Percentiles rank a stretch among this genome's conserved stretches.
Evolutionary conservation across 2,888 invertebrate genomes (phyloP).

Genomic region (Drosophila colorata): DNA sequence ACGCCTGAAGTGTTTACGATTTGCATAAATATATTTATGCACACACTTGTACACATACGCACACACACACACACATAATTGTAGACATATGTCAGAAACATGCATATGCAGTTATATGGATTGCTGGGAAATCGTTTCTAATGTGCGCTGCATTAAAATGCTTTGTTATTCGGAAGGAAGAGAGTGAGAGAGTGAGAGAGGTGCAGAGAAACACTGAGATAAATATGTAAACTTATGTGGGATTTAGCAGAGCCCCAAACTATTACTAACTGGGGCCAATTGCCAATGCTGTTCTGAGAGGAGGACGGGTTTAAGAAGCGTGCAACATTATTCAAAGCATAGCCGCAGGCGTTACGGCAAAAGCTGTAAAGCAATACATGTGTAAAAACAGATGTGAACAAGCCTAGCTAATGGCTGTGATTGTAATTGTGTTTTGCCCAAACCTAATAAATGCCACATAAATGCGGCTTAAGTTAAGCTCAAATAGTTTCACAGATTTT

Average conservation of each 20-base stretch:
- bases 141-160: conserved; percentile 57
- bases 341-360: conserved; percentile 50
- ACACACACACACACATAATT: conserved; percentile 10
- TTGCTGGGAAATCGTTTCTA: conserved; percentile 50
- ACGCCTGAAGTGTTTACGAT: conserved; percentile 47
- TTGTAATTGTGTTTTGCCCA: conserved; percentile 21
- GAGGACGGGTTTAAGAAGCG: conserved; percentile 10
- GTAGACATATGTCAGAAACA: not conserved
- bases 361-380: conserved; percentile 67
- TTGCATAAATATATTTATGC: conserved; percentile 58
- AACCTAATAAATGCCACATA: conserved; percentile 48
- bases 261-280: conserved; percentile 28
- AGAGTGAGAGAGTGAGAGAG: not conserved
- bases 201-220: conserved; percentile 36
- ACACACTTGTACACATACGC: conserved; percentile 19
- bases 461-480: conserved; percentile 27
- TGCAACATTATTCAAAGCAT: conserved; percentile 69
- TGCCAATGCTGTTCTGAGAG: conserved; percentile 3
- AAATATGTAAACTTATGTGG: conserved; percentile 49
- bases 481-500: conserved; percentile 19
- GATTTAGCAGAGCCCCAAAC: conserved; percentile 18
- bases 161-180: conserved; percentile 32
- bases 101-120: conserved; percentile 14
- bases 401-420: conserved; percentile 59
- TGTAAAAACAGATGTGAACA: conserved; percentile 75